Evolutionary conservation across 35 echinoderm and acorn worm species (phyloP).

Genomic region (Apostichopus parvimensis): DNA sequence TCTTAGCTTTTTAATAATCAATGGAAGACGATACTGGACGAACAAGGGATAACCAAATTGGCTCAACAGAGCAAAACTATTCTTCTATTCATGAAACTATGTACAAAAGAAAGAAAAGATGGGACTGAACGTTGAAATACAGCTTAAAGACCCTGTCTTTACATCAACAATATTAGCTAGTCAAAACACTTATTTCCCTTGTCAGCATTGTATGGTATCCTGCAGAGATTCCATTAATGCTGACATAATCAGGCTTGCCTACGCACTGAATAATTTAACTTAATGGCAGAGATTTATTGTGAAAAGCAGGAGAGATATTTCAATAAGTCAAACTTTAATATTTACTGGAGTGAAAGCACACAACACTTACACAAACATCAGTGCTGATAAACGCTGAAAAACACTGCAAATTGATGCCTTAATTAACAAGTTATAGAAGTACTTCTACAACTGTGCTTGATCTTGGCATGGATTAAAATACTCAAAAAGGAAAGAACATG

Average conservation of each 20-base stretch:
- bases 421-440: background rate
- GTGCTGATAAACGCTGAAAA: background rate
- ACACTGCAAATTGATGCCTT: background rate
- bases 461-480: background rate
- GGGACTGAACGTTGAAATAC: background rate
- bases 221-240: too few species aligned
- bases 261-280: background rate
- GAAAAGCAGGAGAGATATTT: background rate
- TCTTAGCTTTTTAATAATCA: background rate
- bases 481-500: background rate
- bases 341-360: background rate
- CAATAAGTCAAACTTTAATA: background rate
- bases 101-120: background rate
- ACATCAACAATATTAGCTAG: background rate
- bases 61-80: background rate
- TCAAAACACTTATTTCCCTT: background rate
- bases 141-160: background rate
- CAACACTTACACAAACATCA: background rate
- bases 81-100: background rate
- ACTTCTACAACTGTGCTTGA: background rate
- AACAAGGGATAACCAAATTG: too few species aligned
- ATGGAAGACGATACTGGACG: background rate
- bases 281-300: background rate
- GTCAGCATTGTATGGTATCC: background rate
- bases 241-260: too few species aligned